Percentiles rank a stretch among this genome's conserved stretches.
phyloP scores from a whole-genome alignment of 2,113 vertebrate species.

The Tachysurus vachellii region DNA sequence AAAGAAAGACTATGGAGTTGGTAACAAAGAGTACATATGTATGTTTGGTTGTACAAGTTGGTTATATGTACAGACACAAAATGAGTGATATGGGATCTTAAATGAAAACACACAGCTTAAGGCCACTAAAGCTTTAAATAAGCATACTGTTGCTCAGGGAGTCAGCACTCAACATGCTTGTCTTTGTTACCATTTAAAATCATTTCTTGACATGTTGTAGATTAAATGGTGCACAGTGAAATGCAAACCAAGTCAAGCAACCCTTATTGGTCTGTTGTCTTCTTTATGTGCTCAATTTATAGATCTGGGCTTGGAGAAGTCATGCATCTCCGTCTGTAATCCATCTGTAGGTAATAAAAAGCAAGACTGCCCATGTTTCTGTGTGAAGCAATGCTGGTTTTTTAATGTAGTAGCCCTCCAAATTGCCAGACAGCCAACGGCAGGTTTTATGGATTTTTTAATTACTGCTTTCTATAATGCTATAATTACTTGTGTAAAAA shows the following conservation, averaged over 20 bases:
- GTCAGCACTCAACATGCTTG: slow-evolving; percentile 4
- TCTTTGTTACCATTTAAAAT: slow-evolving; percentile 14
- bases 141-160: not conserved
- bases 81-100: not conserved
- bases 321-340: slow-evolving; percentile 35
- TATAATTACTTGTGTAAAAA: not conserved
- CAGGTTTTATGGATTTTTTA: slow-evolving; percentile 28
- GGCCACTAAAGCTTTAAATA: slow-evolving; percentile 3
- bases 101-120: not conserved
- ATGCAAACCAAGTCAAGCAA: slow-evolving; percentile 40
- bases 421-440: not conserved
- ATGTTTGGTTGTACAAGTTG: no score
- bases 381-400: slow-evolving; percentile 18
- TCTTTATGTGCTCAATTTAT: slow-evolving; percentile 47
- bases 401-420: not conserved
- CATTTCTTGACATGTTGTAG: slow-evolving; percentile 39
- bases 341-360: slow-evolving; percentile 46
- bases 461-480: slow-evolving; percentile 8
- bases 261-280: slow-evolving; percentile 37
- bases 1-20: not conserved
- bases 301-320: slow-evolving; percentile 32
- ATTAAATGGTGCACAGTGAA: slow-evolving; percentile 42
- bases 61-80: not conserved
- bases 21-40: not conserved
- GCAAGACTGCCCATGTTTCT: not conserved